Evolutionary conservation across 2,113 vertebrate genomes (phyloP).

Genomic region (Bos taurus): DNA sequence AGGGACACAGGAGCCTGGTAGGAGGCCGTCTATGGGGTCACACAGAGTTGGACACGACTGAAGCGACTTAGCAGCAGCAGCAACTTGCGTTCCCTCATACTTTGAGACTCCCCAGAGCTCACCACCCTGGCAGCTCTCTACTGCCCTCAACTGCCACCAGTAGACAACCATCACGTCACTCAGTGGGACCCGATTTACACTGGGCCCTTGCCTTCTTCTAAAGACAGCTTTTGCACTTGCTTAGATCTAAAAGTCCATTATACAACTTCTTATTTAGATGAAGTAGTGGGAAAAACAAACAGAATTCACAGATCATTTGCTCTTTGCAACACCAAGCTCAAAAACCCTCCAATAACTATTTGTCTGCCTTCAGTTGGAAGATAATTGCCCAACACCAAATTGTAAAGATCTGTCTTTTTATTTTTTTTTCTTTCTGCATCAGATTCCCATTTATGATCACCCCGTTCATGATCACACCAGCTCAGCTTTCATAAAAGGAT

Average conservation of each 20-base stretch:
- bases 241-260: neutral
- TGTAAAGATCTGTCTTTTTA: neutral
- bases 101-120: neutral
- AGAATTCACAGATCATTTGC: neutral
- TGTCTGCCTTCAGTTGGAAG: neutral
- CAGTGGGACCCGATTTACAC: neutral
- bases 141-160: slow-evolving; percentile 44
- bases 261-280: neutral
- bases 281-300: neutral
- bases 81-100: neutral
- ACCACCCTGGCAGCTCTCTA: slow-evolving; percentile 28
- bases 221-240: neutral
- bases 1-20: too few relatives aligned
- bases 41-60: rapidly evolving
- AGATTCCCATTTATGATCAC: too few relatives aligned
- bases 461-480: too few relatives aligned
- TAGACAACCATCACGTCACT: neutral
- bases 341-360: neutral
- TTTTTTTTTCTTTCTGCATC: neutral
- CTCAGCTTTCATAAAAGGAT: neutral
- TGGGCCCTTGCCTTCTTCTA: neutral
- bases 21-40: too few relatives aligned
- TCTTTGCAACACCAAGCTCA: neutral
- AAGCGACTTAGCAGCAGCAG: too few relatives aligned
- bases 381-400: neutral